phyloP scores from a whole-genome alignment of 2,797 vertebrate species.

The Manis pentadactyla region DNA sequence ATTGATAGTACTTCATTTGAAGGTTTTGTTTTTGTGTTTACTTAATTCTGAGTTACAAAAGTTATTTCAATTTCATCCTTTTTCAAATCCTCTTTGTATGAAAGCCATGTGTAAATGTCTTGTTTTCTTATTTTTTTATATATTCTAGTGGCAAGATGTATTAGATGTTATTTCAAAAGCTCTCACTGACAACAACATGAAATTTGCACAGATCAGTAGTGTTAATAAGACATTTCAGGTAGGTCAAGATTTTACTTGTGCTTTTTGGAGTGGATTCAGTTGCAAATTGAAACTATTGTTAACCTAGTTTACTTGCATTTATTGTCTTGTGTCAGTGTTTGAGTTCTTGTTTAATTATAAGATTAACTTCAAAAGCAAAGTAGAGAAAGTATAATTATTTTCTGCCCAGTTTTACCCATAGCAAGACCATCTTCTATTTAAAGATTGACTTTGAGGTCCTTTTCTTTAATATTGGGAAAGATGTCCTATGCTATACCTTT shows the following conservation, averaged over 20 bases:
- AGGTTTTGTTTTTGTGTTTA: constrained; percentile 9
- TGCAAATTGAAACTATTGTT: neutral
- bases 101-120: constrained; percentile 59
- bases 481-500: neutral
- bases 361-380: constrained; percentile 44
- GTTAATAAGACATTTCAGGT: constrained; percentile 98
- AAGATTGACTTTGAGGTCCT: neutral
- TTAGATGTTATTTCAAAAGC: constrained; percentile 99
- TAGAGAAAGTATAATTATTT: constrained; percentile 26
- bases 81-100: neutral
- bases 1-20: neutral
- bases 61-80: neutral
- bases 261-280: constrained; percentile 29
- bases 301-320: neutral
- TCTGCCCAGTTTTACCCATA: neutral
- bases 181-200: constrained; percentile 97
- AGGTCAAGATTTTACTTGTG: constrained; percentile 67
- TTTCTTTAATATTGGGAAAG: constrained; percentile 26
- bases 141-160: constrained; percentile 96
- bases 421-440: neutral
- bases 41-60: constrained; percentile 18
- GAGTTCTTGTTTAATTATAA: constrained; percentile 42
- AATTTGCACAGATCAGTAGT: constrained; percentile 98
- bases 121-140: constrained; percentile 71
- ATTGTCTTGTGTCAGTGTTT: neutral